Evolutionary conservation across 1,140 invertebrate species (phyloP), one percentile per base, ranked within the genome.

Genomic region (Samia ricini): DNA sequence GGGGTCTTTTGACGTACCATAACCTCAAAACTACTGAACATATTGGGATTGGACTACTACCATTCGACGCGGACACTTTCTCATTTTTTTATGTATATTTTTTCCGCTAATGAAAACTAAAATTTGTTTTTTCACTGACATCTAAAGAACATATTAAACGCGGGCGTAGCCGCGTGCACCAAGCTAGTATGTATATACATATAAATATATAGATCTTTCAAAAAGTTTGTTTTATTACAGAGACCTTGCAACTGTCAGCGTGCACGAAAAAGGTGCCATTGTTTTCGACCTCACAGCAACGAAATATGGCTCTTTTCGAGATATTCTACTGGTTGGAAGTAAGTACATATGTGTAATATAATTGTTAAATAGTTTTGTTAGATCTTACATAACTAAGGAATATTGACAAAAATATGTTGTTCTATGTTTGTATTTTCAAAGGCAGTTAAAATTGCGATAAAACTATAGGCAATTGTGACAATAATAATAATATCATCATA

Each of bases 251-350:
- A 95, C 77, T 98, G 97, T 92, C 95, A 97, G 82, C 93, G 95
- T 64, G 93, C 95, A 69, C 93, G 94, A 60, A 98, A 98, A 89
- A 93, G 96, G 64, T 99, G 97, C 90, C 96, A 97, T 88, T 98
- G 97, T 92, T 97, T 97, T 90, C 93, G 97, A 77, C 97, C 97
- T 61, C 95, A 96, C 92, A 94, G 95, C 78, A 95, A 96, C 86
- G 95, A 98, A 92, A 95, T 96, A 91, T 99, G 99, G 99, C 92
- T 99, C 54, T 99, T 99, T 91, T 99, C 98, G 81, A 94, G 99
- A 75, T 99, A 99, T 91, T 99, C 98, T 6, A 99, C 98, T 18
- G 99, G 99, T 55, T 99, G 99, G 99, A 97, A 97, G 90, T 91
- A 77, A 91, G 90, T 91, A 80, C 64, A 61, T 62, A 22, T 26